Conservation (phyloP, 1,140 invertebrate species). For the Zaprionus vittiger region DNA sequence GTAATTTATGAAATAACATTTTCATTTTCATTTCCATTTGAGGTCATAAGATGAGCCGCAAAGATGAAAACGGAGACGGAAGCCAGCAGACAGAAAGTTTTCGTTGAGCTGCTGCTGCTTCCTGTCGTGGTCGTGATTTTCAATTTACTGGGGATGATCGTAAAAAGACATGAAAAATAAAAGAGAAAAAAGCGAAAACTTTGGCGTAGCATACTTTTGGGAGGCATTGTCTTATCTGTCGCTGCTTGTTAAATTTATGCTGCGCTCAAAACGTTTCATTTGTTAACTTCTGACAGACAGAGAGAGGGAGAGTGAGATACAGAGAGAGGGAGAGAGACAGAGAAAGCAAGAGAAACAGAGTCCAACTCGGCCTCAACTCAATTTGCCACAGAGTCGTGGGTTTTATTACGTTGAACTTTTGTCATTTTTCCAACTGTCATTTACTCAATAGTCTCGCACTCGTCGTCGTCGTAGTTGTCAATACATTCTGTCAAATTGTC, state of each 20-base stretch:
- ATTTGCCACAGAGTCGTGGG: constrained; percentile 39
- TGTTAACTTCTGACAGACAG: constrained; percentile 57
- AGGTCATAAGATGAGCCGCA: constrained; percentile 39
- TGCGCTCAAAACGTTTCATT: constrained; percentile 42
- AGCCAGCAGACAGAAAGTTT: not conserved
- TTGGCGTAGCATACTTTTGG: constrained; percentile 27
- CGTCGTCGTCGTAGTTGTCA: constrained; percentile 12
- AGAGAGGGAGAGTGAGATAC: too few species aligned
- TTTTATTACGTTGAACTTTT: constrained; percentile 38
- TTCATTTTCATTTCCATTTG: constrained; percentile 51
- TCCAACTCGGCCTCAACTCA: constrained; percentile 37
- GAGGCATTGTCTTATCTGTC: constrained; percentile 27
- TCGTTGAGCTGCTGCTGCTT: not conserved
- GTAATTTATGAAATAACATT: constrained; percentile 76
- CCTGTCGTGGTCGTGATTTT: constrained; percentile 50
- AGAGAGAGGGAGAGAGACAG: too few species aligned
- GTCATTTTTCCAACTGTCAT: constrained; percentile 30
- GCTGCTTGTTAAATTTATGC: constrained; percentile 75
- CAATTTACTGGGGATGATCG: constrained; percentile 68
- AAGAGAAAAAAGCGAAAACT: constrained; percentile 10
- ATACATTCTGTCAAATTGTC: constrained; percentile 42
- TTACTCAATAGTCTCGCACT: constrained; percentile 3
- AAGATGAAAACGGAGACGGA: not conserved
- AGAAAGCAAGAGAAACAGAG: too few species aligned
- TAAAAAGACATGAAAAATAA: constrained; percentile 56